phyloP scores from a whole-genome alignment of 2,113 vertebrate species.

The Chaenogobius annularis region DNA sequence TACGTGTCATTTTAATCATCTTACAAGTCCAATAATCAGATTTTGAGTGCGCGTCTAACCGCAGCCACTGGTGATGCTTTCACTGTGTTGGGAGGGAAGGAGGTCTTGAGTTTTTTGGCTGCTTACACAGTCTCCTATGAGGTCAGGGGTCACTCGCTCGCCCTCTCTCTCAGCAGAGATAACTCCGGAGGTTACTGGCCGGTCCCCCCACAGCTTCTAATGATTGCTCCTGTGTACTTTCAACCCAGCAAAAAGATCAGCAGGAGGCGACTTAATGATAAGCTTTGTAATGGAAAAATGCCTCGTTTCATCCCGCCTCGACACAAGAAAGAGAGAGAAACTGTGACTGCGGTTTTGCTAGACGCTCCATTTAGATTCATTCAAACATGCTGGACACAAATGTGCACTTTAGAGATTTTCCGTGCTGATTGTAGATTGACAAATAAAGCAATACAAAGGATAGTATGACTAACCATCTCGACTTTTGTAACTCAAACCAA shows the following conservation, averaged over 20 bases:
- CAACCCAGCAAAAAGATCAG: constrained; percentile 67
- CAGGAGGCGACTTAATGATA: constrained; percentile 77
- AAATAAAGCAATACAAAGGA: constrained; percentile 23
- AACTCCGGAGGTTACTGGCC: constrained; percentile 61
- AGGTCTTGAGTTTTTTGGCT: background rate
- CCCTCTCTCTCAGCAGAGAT: constrained; percentile 55
- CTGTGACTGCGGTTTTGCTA: constrained; percentile 46
- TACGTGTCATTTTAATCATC: too few species aligned
- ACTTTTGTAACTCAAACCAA: constrained; percentile 18
- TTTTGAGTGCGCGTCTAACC: background rate
- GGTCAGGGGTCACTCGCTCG: background rate
- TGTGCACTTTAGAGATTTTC: constrained; percentile 32
- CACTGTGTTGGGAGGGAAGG: constrained; percentile 11
- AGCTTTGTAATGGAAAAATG: constrained; percentile 76
- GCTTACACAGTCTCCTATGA: constrained; percentile 48
- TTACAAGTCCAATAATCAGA: too few species aligned
- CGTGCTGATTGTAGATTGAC: constrained; percentile 40
- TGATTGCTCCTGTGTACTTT: constrained; percentile 71
- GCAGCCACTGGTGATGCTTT: constrained; percentile 36
- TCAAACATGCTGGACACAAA: constrained; percentile 52
- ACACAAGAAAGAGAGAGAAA: constrained; percentile 37
- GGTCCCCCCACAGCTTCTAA: constrained; percentile 67
- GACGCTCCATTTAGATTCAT: constrained; percentile 48
- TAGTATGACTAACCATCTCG: background rate
- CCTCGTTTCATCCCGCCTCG: constrained; percentile 62